Evolutionary conservation across 2,888 invertebrate species (phyloP).

Genomic region (Selenia dentaria): DNA sequence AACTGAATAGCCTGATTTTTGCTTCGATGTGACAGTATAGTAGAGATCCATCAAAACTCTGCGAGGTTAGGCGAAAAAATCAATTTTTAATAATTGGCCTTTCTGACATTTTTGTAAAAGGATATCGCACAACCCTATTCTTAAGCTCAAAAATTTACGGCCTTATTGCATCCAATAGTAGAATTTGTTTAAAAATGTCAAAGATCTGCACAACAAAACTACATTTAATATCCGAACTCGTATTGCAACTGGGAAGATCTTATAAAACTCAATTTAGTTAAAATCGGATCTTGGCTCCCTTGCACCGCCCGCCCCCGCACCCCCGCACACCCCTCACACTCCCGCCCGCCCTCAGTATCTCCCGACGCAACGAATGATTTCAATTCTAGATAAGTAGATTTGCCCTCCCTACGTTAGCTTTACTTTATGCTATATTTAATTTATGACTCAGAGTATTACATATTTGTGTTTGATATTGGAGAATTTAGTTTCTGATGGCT

Average conservation of each 20-base stretch:
- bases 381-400: slow-evolving; percentile 72
- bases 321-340: slow-evolving; percentile 29
- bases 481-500: not conserved
- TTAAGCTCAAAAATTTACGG: no score
- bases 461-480: not conserved
- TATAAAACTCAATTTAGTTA: slow-evolving; percentile 70
- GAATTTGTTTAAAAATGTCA: not conserved
- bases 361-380: slow-evolving; percentile 62
- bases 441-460: slow-evolving; percentile 15
- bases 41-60: no score
- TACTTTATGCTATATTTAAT: slow-evolving; percentile 28
- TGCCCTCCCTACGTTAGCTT: slow-evolving; percentile 42
- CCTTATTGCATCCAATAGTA: no score
- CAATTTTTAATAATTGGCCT: no score
- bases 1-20: no score
- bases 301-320: slow-evolving; percentile 39
- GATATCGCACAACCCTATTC: no score
- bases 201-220: slow-evolving; percentile 15
- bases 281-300: slow-evolving; percentile 61
- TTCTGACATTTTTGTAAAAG: no score
- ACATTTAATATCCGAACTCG: slow-evolving; percentile 20
- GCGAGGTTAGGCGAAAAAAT: no score
- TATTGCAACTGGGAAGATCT: slow-evolving; percentile 40
- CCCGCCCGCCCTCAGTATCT: slow-evolving; percentile 27
- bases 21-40: no score